Evolutionary conservation across 2,797 vertebrate genomes (phyloP), one percentile per base, ranked within the genome.

Genomic region (Sphenopsis melanotis): DNA sequence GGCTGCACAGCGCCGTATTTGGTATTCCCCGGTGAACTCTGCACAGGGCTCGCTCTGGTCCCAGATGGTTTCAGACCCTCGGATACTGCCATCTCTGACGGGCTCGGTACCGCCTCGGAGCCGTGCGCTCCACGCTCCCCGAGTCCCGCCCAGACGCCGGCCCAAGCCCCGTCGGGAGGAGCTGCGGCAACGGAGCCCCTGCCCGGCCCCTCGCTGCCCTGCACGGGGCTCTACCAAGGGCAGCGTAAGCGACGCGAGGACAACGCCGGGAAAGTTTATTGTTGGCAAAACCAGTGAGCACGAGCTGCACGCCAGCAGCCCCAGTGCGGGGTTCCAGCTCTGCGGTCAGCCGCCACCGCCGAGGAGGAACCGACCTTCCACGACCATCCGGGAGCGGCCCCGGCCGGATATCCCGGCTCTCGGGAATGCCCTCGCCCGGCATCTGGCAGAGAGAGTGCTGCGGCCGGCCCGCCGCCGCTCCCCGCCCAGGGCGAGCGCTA

Each of bases 201-300:
- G 75, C 39, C 60, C 26, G 26, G 32, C 32, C 59, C 37, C 36
- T 4, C 14, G 37, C 18, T 3, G 71, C 26, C 32, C 44, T n/a
- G 37, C 60, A 2, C 20, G 2, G 8, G 19, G 36, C 12, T 8
- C 23, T 3, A 32, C 41, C 68, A 4, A 5, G 30, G 29, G 50
- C 17, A 15, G 22, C 34, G 9, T 0, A 0, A 24, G 26, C 7
- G 6, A 29, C 3, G 64, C 6, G 8, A 69, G n/a, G n/a, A 21
- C 46, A 27, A 3, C 12, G 63, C 26, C 64, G 11, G 42, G 1
- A 37, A 92, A 92, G 32, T 80, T 86, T 10, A 34, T 24, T 7
- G 30, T 8, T 3, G 8, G 42, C 29, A n/a, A 57, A 52, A 24
- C 12, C 44, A 6, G 11, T 14, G n/a, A 24, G 30, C 23, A 37